A percentile compares a stretch with the other conserved stretches of the same genome.
These are phyloP conservation scores for Hyla sarda DNA, from an alignment of 2,113 vertebrate genomes.

Conservation along the genomic window DNA sequence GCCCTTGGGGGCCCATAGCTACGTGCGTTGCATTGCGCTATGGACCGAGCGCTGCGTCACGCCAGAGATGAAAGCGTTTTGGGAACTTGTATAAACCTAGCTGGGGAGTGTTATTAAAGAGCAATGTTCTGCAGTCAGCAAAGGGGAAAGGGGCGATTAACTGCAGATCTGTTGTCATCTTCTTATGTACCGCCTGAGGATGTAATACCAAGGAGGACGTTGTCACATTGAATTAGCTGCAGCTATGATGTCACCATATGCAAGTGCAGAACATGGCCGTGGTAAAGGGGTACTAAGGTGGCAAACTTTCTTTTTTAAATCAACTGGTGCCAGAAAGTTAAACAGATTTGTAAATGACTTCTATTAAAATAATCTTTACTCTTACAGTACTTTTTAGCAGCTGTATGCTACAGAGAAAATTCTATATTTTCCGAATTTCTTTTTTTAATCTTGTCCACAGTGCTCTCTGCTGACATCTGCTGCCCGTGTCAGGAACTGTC, in stretches of 20 bases:
- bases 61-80: conserved; percentile 11
- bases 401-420: no score
- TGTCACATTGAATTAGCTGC: neutral
- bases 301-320: no score
- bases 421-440: no score
- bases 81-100: neutral
- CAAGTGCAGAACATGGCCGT: neutral
- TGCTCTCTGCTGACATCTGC: no score
- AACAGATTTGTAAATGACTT: no score
- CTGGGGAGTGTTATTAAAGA: neutral
- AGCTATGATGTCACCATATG: conserved; percentile 15
- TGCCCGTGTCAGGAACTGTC: no score
- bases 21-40: conserved; percentile 1
- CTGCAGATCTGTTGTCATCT: neutral
- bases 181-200: neutral
- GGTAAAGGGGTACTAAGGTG: conserved; percentile 7
- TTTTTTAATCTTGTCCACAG: no score
- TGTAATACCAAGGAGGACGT: neutral
- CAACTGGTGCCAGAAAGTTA: no score
- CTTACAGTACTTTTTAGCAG: no score
- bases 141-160: neutral
- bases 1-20: neutral
- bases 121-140: neutral
- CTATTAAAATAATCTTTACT: no score
- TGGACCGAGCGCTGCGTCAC: neutral